Evolutionary conservation across 2,888 invertebrate species (phyloP).

Genomic region (Laothoe populi): DNA sequence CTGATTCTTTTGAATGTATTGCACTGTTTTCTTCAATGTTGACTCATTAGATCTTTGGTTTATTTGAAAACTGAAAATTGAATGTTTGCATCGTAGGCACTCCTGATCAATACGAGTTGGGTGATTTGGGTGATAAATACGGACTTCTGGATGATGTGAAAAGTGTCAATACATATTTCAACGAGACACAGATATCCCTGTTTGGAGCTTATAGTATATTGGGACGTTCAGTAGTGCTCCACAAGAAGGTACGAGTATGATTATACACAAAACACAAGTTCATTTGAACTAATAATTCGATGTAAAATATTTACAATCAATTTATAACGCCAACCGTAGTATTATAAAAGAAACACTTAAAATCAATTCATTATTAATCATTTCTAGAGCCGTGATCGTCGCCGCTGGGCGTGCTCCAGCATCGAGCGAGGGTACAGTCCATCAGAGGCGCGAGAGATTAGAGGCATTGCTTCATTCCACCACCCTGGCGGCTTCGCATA

Average conservation of each 20-base stretch:
- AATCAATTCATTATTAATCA: not conserved
- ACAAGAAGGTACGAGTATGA: conserved; percentile 87
- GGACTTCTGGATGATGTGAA: conserved; percentile 89
- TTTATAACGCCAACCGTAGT: not conserved
- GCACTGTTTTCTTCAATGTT: too few relatives aligned
- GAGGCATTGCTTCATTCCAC: conserved; percentile 96
- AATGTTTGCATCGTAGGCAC: conserved; percentile 82
- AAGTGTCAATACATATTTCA: conserved; percentile 85
- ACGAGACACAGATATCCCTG: conserved; percentile 92
- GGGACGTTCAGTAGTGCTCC: conserved; percentile 94
- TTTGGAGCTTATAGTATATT: conserved; percentile 93
- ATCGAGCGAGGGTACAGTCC: conserved; percentile 95
- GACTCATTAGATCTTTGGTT: too few relatives aligned
- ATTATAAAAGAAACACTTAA: not conserved
- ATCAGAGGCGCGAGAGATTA: conserved; percentile 92
- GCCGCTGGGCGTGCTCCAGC: conserved; percentile 93
- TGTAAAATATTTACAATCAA: too few relatives aligned
- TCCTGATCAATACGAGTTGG: conserved; percentile 94
- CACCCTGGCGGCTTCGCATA: conserved; percentile 93
- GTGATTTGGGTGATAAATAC: conserved; percentile 94
- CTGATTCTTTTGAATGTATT: not conserved
- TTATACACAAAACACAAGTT: too few relatives aligned
- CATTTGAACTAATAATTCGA: too few relatives aligned
- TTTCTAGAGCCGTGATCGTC: conserved; percentile 76
- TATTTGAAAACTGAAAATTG: not conserved